Evolutionary conservation across 2,888 invertebrate genomes (phyloP), one percentile per base, ranked within the genome.

Genomic region (Parnassius orleans): DNA sequence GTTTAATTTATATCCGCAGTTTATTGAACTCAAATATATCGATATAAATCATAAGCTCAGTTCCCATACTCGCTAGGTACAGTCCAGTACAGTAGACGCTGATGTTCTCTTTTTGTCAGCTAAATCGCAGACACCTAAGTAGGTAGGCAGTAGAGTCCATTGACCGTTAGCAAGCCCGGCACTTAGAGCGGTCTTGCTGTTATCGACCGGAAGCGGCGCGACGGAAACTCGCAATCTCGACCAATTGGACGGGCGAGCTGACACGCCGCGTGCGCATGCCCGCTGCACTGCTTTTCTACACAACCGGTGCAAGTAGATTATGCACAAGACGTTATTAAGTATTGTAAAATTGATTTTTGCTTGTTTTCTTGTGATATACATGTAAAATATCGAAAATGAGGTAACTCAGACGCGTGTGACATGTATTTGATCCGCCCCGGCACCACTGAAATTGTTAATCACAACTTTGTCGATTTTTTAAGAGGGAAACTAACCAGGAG

Each of bases 181-280:
- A 68, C 76, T 75, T 72, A 75, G 74, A 75, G 72, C 72, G 77
- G 78, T 86, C 84, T 87, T 87, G 84, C 81, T 82, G 87, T 84
- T 90, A 90, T 88, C 89, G 81, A 73, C 80, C 90, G 91, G 91
- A 90, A 91, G 86, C 77, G 76, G 67, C 75, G 76, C 83, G 82
- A 78, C 90, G 91, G 91, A 91, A 89, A 81, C 80, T 78, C 83
- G 87, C 90, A 91, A 91, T 91, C 90, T 90, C 89, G 78, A 83
- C 88, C 90, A 91, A 91, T 91, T 91, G 90, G 90, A 83, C 81
- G 83, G 77, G 76, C 72, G 76, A 72, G 74, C 77, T 82, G 89
- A 88, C 90, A 90, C 86, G 90, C 83, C 75, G 80, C 72, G 71
- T 76, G 86, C 82, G 79, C 90, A 86, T 90, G 90, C 78, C 81